A percentile compares a stretch with the other conserved stretches of the same genome.
Conservation (phyloP, 2,113 vertebrate species). For the Hippoglossus stenolepis region DNA sequence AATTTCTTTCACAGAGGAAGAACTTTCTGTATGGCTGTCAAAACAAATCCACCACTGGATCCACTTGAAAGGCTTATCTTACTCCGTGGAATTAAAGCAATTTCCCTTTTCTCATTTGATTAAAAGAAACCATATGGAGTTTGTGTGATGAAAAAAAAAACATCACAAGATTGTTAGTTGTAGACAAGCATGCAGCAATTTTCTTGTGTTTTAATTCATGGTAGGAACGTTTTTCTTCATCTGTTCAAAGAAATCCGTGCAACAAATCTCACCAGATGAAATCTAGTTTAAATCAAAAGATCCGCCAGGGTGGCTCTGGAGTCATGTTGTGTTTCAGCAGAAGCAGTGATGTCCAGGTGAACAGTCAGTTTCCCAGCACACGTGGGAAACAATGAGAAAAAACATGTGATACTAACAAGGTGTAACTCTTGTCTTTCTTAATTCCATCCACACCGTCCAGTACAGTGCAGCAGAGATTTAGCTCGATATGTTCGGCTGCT, state of each 20-base stretch:
- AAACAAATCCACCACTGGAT: neutral
- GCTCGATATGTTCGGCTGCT: slow-evolving; percentile 31
- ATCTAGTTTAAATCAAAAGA: too few relatives aligned
- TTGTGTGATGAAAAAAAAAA: neutral
- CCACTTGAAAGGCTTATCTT: neutral
- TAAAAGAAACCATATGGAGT: neutral
- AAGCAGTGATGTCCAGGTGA: neutral
- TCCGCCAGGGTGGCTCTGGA: neutral
- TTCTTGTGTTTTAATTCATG: too few relatives aligned
- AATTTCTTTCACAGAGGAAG: neutral
- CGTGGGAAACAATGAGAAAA: slow-evolving; percentile 4
- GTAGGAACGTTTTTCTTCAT: too few relatives aligned
- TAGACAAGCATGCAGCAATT: too few relatives aligned
- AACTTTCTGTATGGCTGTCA: neutral
- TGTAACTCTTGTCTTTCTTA: neutral
- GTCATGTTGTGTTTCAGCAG: neutral
- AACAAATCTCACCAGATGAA: neutral
- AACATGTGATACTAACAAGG: slow-evolving; percentile 2
- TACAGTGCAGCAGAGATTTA: slow-evolving; percentile 20
- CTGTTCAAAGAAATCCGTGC: neutral
- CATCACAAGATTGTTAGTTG: too few relatives aligned
- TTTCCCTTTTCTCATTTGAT: neutral
- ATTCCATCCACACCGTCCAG: slow-evolving; percentile 1
- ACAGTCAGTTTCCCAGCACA: neutral
- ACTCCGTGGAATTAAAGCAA: neutral